These are phyloP conservation scores for Marcusenius ussheri DNA, from an alignment of 2,113 vertebrate genomes.

Conservation along the genomic window DNA sequence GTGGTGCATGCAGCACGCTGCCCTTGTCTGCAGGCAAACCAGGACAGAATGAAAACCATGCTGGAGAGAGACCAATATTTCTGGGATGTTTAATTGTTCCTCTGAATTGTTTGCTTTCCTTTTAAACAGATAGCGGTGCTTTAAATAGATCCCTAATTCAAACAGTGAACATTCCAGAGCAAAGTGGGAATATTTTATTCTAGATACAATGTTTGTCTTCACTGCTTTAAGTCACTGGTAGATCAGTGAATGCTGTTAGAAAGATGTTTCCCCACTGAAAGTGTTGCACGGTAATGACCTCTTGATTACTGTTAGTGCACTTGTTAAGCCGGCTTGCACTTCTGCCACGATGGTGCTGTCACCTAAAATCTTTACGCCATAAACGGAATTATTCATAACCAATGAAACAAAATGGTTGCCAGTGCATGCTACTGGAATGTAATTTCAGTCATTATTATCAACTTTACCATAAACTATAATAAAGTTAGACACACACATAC, in stretches of 20 bases:
- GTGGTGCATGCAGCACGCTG: not conserved
- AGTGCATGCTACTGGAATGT: not conserved
- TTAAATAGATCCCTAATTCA: constrained; percentile 16
- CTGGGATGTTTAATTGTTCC: constrained; percentile 16
- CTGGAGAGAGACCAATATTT: constrained; percentile 13
- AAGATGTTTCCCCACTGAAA: not conserved
- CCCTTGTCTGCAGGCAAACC: not conserved
- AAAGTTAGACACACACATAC: not conserved
- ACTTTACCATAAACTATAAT: not conserved
- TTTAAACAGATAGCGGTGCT: constrained; percentile 12
- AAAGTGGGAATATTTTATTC: constrained; percentile 12
- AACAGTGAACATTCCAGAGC: constrained; percentile 15
- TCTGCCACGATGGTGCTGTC: not conserved
- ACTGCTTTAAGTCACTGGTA: not conserved
- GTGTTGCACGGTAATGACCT: not conserved
- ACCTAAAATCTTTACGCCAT: not conserved
- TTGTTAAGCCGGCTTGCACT: not conserved
- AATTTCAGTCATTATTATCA: not conserved
- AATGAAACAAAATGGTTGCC: not conserved
- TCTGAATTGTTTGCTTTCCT: constrained; percentile 12
- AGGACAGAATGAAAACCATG: not conserved
- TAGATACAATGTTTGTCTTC: not conserved
- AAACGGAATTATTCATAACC: not conserved
- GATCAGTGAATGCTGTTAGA: not conserved
- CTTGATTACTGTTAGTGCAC: not conserved